A percentile compares a stretch with the other conserved stretches of the same genome.
phyloP scores from a whole-genome alignment of 2,888 invertebrate genomes.

The Mesorhabditis belari region DNA sequence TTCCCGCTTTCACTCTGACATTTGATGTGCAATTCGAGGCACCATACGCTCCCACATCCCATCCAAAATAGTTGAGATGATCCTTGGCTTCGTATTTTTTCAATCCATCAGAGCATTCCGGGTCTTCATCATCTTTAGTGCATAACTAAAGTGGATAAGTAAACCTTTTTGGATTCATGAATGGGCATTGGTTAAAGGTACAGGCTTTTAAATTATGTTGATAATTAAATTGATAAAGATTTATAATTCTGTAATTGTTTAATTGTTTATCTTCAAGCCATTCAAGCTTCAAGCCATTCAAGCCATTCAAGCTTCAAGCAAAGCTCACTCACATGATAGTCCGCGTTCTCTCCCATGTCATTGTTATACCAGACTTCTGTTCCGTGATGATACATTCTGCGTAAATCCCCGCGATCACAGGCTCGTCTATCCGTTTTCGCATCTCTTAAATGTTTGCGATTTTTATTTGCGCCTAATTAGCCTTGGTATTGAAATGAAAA shows the following conservation, averaged over 20 bases:
- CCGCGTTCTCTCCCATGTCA: slow-evolving; percentile 9
- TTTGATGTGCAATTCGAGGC: background rate
- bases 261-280: no score
- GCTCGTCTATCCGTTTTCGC: background rate
- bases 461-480: no score
- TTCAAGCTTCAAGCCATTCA: no score
- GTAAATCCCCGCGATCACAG: slow-evolving; percentile 1
- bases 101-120: slow-evolving; percentile 7
- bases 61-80: slow-evolving; percentile 11
- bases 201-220: no score
- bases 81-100: slow-evolving; percentile 5
- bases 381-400: slow-evolving; percentile 15
- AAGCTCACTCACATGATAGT: slow-evolving; percentile 1
- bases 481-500: no score
- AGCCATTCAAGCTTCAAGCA: no score
- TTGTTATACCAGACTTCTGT: slow-evolving; percentile 15
- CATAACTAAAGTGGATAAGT: background rate
- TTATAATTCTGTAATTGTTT: no score
- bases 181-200: no score
- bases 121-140: slow-evolving; percentile 8
- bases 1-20: no score
- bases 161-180: no score
- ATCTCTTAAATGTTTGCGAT: no score
- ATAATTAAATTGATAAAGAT: no score
- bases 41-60: background rate